phyloP scores from a whole-genome alignment of 2,113 vertebrate genomes.

The Coturnix japonica region DNA sequence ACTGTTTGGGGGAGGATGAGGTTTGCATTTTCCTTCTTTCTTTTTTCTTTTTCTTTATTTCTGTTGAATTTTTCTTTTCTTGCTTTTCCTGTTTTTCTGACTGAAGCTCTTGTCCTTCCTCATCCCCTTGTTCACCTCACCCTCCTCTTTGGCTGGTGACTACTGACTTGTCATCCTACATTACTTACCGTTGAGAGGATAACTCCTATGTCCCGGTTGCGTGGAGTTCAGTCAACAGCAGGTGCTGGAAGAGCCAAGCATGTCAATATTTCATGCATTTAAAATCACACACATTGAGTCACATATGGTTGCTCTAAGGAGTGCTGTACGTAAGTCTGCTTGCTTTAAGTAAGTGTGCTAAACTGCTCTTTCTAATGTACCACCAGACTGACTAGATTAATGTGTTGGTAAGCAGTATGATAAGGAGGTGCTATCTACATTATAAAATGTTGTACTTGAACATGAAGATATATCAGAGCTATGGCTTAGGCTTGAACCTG shows the following conservation, averaged over 20 bases:
- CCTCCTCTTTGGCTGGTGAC: constrained; percentile 10
- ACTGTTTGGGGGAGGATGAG: neutral
- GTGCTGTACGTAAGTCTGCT: neutral
- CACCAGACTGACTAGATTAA: neutral
- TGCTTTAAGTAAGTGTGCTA: neutral
- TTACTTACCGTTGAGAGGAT: constrained; percentile 59
- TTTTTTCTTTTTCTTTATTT: neutral
- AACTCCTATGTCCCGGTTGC: constrained; percentile 12
- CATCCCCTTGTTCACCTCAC: neutral
- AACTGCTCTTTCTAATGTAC: neutral
- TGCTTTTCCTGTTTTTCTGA: neutral
- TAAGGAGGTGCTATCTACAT: neutral
- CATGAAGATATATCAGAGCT: neutral
- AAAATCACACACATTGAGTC: constrained; percentile 28
- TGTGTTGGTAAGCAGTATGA: neutral
- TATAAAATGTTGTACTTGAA: neutral
- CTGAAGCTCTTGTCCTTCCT: constrained; percentile 11
- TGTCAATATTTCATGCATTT: constrained; percentile 62
- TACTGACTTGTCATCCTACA: constrained; percentile 45
- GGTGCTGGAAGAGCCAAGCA: constrained; percentile 33
- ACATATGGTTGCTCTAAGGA: constrained; percentile 22
- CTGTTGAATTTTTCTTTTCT: neutral
- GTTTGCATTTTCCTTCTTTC: neutral
- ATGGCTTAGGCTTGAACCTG: neutral
- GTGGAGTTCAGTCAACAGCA: neutral